Evolutionary conservation across 2,888 invertebrate genomes (phyloP).

Genomic region (Carterocephalus palaemon): DNA sequence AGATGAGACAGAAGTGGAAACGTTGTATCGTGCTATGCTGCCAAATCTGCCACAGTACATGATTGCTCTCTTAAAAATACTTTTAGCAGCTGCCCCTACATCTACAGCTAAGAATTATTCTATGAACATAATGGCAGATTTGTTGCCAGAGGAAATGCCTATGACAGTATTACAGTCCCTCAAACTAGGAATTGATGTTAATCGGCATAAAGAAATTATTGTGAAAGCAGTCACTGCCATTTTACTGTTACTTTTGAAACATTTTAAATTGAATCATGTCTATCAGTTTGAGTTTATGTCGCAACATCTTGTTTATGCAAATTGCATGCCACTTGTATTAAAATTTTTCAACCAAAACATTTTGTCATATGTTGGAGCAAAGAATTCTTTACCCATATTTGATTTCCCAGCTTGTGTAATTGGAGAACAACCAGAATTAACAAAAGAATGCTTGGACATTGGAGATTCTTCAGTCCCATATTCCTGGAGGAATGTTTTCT

Average conservation of each 20-base stretch:
- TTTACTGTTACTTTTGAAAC: conserved; percentile 93
- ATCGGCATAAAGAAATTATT: conserved; percentile 98
- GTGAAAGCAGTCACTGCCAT: conserved; percentile 97
- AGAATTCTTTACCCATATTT: conserved; percentile 94
- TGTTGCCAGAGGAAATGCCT: conserved; percentile 98
- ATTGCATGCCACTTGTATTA: conserved; percentile 97
- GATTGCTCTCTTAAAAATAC: conserved; percentile 97
- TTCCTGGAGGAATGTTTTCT: conserved; percentile 99
- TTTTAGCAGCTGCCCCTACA: conserved; percentile 98
- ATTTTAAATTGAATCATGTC: conserved; percentile 97
- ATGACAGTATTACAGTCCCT: conserved; percentile 96
- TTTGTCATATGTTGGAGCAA: conserved; percentile 94
- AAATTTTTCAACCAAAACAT: conserved; percentile 99
- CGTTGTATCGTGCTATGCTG: conserved; percentile 95
- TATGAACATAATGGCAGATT: conserved; percentile 98
- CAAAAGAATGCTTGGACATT: conserved; percentile 93
- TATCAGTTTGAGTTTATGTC: conserved; percentile 99
- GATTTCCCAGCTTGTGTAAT: conserved; percentile 98
- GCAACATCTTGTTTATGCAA: conserved; percentile 98
- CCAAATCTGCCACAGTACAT: conserved; percentile 98
- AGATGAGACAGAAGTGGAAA: conserved; percentile 90
- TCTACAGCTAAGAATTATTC: conserved; percentile 98
- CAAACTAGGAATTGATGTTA: conserved; percentile 97
- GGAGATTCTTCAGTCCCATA: conserved; percentile 88
- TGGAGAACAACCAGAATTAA: conserved; percentile 95